phyloP scores from a whole-genome alignment of 2,113 vertebrate genomes.

The Solea solea region DNA sequence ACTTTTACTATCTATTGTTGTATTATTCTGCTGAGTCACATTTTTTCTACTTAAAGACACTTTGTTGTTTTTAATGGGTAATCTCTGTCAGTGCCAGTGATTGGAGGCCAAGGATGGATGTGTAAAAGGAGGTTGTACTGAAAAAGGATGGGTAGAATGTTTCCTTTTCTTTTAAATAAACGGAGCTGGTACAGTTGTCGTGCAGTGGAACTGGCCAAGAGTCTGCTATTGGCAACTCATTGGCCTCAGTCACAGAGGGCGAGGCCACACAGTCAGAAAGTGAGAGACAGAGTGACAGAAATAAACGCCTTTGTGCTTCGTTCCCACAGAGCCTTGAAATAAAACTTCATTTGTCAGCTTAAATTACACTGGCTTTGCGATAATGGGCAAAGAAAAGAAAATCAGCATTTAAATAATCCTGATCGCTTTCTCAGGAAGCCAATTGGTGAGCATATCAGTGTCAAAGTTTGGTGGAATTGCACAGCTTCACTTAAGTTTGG shows the following conservation, averaged over 20 bases:
- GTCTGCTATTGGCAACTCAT: slow-evolving; percentile 6
- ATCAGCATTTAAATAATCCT: slow-evolving; percentile 71
- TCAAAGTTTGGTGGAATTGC: neutral
- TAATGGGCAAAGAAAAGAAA: slow-evolving; percentile 66
- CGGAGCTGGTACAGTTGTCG: slow-evolving; percentile 10
- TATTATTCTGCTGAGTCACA: no score
- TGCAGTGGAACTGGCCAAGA: neutral
- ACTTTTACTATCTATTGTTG: no score
- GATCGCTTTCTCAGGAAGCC: slow-evolving; percentile 53
- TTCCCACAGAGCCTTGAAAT: slow-evolving; percentile 36
- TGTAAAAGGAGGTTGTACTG: neutral
- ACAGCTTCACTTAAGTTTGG: slow-evolving; percentile 20
- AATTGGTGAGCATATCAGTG: slow-evolving; percentile 50
- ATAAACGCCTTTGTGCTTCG: slow-evolving; percentile 1
- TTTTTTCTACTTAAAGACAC: neutral
- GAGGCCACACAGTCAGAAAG: neutral
- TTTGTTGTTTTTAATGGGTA: neutral
- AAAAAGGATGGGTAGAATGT: neutral
- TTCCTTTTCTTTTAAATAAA: slow-evolving; percentile 19
- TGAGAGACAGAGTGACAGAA: slow-evolving; percentile 10
- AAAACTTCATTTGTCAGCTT: slow-evolving; percentile 54
- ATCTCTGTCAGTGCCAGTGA: neutral
- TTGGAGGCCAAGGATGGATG: neutral
- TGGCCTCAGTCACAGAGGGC: slow-evolving; percentile 7
- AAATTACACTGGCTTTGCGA: slow-evolving; percentile 43